Conservation (phyloP, 2,797 vertebrate genomes). For the Streptopelia turtur region DNA sequence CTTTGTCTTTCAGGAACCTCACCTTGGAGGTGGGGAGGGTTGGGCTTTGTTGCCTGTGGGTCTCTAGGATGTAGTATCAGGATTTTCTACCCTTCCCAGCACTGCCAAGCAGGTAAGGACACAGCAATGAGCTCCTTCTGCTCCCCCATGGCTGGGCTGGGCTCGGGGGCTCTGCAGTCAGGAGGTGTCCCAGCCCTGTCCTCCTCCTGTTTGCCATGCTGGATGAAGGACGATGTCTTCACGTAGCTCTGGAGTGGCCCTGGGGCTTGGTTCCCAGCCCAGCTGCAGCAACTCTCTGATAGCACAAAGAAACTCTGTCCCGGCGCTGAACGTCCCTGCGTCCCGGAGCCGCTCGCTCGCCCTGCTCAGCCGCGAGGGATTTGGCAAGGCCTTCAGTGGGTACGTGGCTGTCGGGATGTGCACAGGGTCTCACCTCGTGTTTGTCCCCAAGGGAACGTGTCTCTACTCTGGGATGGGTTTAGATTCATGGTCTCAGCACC, state of each 20-base stretch:
- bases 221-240: constrained; percentile 26
- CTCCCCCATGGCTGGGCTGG: too few species aligned
- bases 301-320: neutral
- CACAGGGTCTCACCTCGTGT: fast-evolving
- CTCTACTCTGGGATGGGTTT: neutral
- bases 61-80: too few species aligned
- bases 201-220: too few species aligned
- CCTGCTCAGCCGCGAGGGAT: neutral
- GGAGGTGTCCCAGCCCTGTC: too few species aligned
- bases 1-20: too few species aligned
- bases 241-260: neutral
- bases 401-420: neutral
- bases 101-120: too few species aligned
- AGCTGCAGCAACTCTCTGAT: neutral
- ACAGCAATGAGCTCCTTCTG: too few species aligned
- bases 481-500: fast-evolving
- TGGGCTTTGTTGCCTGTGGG: too few species aligned
- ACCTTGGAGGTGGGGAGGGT: too few species aligned
- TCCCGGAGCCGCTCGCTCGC: neutral
- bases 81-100: too few species aligned
- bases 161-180: too few species aligned
- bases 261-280: neutral
- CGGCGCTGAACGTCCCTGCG: fast-evolving
- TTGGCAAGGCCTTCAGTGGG: neutral
- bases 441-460: fast-evolving